Conservation (phyloP, 2,888 invertebrate species). For the Hanleya hanleyi region DNA sequence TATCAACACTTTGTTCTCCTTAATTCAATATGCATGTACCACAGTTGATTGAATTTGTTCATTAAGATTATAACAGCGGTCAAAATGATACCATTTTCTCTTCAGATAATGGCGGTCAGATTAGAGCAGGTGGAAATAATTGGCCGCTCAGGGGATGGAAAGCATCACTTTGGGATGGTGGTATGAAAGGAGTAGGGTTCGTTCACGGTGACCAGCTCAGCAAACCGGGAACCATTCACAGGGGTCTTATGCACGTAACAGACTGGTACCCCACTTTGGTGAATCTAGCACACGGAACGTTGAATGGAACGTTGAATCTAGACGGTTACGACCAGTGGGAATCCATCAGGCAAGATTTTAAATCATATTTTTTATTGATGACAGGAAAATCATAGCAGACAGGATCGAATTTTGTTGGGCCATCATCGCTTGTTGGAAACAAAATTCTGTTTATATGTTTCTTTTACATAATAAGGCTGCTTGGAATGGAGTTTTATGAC, state of each 20-base stretch:
- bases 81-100: too few species aligned
- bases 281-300: conserved; percentile 55
- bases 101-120: conserved; percentile 74
- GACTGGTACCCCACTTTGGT: conserved; percentile 71
- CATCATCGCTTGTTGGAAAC: too few species aligned
- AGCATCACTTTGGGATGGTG: conserved; percentile 56
- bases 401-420: too few species aligned
- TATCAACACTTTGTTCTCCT: too few species aligned
- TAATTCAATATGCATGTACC: too few species aligned
- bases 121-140: conserved; percentile 52
- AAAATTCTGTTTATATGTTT: too few species aligned
- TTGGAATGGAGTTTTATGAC: too few species aligned
- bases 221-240: conserved; percentile 33
- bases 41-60: too few species aligned
- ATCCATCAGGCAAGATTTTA: conserved; percentile 63
- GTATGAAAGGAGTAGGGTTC: conserved; percentile 66
- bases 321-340: conserved; percentile 69
- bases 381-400: too few species aligned
- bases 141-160: conserved; percentile 59
- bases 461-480: too few species aligned
- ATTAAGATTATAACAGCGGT: too few species aligned
- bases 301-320: conserved; percentile 60
- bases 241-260: conserved; percentile 66
- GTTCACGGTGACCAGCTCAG: conserved; percentile 53
- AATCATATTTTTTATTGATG: too few species aligned